phyloP scores from a whole-genome alignment of 2,797 vertebrate genomes.

The Ctenopoma kingsleyae region DNA sequence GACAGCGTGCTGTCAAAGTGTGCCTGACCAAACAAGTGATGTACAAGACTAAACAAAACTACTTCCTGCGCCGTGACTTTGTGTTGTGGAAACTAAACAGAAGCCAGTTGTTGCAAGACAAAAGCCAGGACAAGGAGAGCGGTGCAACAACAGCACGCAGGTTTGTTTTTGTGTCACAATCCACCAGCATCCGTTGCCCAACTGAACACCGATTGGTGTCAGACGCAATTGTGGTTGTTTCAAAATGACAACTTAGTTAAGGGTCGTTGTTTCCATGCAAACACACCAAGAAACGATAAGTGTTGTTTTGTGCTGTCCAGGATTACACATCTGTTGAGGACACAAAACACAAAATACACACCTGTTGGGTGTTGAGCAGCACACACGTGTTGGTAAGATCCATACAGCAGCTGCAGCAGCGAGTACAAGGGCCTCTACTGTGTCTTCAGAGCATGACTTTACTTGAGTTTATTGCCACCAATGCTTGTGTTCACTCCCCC shows the following conservation, averaged over 20 bases:
- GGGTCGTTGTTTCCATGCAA: conserved; percentile 1
- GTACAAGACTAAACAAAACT: conserved; percentile 6
- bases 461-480: conserved; percentile 49
- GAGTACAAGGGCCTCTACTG: conserved; percentile 70
- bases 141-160: conserved; percentile 2
- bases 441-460: conserved; percentile 57
- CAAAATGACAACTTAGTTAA: conserved; percentile 14
- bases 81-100: conserved; percentile 28
- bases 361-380: conserved; percentile 60
- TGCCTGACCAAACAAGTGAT: conserved; percentile 23
- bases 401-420: conserved; percentile 67
- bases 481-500: conserved; percentile 32
- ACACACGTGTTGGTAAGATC: conserved; percentile 55
- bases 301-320: conserved; percentile 15
- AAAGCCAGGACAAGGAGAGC: background rate
- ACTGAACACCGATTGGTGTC: background rate
- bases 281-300: conserved; percentile 9
- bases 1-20: conserved; percentile 17
- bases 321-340: conserved; percentile 28
- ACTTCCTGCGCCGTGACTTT: conserved; percentile 1
- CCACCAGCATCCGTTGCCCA: conserved; percentile 1
- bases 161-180: conserved; percentile 25
- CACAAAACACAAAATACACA: conserved; percentile 42
- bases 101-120: conserved; percentile 40
- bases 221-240: conserved; percentile 9